A percentile compares a stretch with the other conserved stretches of the same genome.
Evolutionary conservation across 30 jellyfish, hydroid and myxozoan genomes (phyloP).

Genomic region (Hydractinia symbiolongicarpus): DNA sequence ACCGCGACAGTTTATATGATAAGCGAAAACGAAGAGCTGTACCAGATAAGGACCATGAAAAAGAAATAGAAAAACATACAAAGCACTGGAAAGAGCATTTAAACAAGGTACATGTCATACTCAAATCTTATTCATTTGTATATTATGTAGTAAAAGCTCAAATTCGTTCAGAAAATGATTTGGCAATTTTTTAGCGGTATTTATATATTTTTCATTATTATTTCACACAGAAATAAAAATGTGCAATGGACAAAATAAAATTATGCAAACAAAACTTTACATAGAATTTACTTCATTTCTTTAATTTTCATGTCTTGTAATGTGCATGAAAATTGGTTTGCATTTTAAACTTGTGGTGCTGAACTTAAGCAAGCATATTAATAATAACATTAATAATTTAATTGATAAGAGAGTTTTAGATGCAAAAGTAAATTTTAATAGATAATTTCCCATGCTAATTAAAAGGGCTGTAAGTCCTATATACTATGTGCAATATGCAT

Average conservation of each 20-base stretch:
- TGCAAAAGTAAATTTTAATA: too few species aligned
- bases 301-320: too few species aligned
- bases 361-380: too few species aligned
- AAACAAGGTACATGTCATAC: not conserved
- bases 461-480: too few species aligned
- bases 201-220: not conserved
- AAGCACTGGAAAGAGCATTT: conserved; percentile 21
- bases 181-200: not conserved
- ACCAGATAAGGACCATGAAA: conserved; percentile 36
- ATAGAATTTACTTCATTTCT: too few species aligned
- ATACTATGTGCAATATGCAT: too few species aligned
- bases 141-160: not conserved
- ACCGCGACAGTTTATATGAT: conserved; percentile 6
- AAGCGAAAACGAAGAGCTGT: conserved; percentile 13
- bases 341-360: not conserved
- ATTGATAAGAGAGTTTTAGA: too few species aligned
- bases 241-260: too few species aligned
- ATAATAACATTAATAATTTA: too few species aligned
- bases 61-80: conserved; percentile 22
- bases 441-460: too few species aligned
- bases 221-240: too few species aligned
- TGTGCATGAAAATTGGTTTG: not conserved
- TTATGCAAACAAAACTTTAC: too few species aligned
- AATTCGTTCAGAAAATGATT: not conserved
- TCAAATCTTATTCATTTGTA: not conserved